Evolutionary conservation across 2,113 vertebrate species (phyloP), one percentile per base, ranked within the genome.

Genomic region (Scortum barcoo): DNA sequence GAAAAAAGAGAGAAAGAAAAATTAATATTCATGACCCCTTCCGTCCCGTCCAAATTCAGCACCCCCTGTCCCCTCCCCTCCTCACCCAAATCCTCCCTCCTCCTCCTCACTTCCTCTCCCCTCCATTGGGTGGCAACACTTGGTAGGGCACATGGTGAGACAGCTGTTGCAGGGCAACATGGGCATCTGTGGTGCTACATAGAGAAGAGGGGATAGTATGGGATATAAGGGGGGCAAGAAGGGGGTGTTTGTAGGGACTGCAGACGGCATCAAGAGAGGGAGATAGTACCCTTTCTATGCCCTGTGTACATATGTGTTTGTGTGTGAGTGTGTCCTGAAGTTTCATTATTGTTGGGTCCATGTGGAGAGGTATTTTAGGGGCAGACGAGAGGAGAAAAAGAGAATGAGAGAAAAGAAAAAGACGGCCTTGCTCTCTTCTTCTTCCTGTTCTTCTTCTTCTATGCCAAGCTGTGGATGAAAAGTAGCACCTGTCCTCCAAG

Each of bases 101-200:
- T 81, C 51, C 79, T 74, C 63, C 91, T 88, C 84, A 90, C 90
- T 94, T 92, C 89, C 90, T 91, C 88, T 92, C 89, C 89, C 86
- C 87, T 91, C 88, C 88, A 82, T 92, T 91, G 91, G 92, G 95
- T 94, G 94, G 93, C 94, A 95, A 94, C 93, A 94, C 94, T 96
- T 93, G 94, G 93, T 94, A 80, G 86, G 93, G 91, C 95, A 95
- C 94, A 96, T 95, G 94, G 95, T 94, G 94, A 94, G 95, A 93
- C 95, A 96, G 95, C 95, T 96, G 95, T 95, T 95, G 94, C 93
- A 90, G 94, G 90, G 92, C 91, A 94, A 94, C 93, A 90, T 91
- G 93, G 92, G 94, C 94, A 95, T 95, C 95, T 95, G 95, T 93
- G 92, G 83, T 89, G 91, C 89, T 89, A 89, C 84, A 80, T 81